A percentile compares a stretch with the other conserved stretches of the same genome.
Evolutionary conservation across 2,113 vertebrate species (phyloP).

Genomic region (Coreoperca whiteheadi): DNA sequence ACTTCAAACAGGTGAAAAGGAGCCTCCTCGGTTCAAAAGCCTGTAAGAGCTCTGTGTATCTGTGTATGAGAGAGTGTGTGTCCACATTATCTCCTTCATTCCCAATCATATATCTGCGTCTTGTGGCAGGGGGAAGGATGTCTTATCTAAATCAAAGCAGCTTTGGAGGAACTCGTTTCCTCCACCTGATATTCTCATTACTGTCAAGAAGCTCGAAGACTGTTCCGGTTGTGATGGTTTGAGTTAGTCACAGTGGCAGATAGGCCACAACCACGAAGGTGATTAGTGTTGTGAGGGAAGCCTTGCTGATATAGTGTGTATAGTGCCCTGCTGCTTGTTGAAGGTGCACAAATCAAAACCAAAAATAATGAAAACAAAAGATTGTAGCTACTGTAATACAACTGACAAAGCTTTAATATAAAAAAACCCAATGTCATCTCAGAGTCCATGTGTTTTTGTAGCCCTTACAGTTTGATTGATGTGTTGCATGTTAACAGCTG

Average conservation of each 20-base stretch:
- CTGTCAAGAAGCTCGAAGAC: slow-evolving; percentile 35
- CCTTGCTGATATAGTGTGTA: neutral
- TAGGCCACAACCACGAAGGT: neutral
- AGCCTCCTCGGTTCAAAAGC: slow-evolving; percentile 22
- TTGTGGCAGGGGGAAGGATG: slow-evolving; percentile 35
- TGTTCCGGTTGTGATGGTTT: slow-evolving; percentile 42
- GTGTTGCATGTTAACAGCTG: slow-evolving; percentile 49
- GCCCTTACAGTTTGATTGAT: slow-evolving; percentile 27
- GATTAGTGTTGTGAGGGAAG: neutral
- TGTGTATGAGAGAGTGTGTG: neutral
- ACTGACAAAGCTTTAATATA: neutral
- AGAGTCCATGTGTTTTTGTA: slow-evolving; percentile 8
- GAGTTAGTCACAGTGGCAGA: slow-evolving; percentile 62
- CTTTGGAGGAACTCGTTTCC: slow-evolving; percentile 38
- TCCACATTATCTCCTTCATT: slow-evolving; percentile 4
- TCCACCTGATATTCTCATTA: slow-evolving; percentile 70
- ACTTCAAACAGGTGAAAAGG: slow-evolving; percentile 56
- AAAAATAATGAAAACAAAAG: neutral
- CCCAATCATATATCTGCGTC: slow-evolving; percentile 41
- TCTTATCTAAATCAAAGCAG: slow-evolving; percentile 66
- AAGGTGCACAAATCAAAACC: neutral
- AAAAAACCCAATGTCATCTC: neutral
- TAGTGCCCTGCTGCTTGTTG: neutral
- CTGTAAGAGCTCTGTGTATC: slow-evolving; percentile 8
- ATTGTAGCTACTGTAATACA: neutral